Evolutionary conservation across 2,797 vertebrate species (phyloP), one percentile per base, ranked within the genome.

Genomic region (Percopsis omiscomaycus): DNA sequence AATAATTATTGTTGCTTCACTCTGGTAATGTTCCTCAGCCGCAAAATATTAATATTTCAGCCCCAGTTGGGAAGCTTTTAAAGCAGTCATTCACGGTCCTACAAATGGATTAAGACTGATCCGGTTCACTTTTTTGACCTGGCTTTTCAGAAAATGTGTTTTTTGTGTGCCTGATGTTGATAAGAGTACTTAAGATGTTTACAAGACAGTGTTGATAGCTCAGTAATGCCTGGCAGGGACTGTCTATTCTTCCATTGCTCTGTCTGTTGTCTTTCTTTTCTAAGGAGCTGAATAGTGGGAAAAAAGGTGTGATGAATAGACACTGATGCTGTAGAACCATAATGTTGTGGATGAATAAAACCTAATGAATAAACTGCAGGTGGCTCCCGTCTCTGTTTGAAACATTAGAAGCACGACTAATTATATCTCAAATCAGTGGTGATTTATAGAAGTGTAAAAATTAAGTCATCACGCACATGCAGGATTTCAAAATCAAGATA

Each of bases 1-100:
- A 87, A 90, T 89, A 86, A 91, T 87, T 83, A 86, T 89, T 60
- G 16, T 64, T 66, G 78, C 78, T 67, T 81, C 77, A 59, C 78
- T 85, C 78, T 79, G 68, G 69, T 79, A 86, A 89, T 79, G 75
- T 75, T 86, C 64, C 62, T 61, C 66, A 81, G 83, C 73, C 83
- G 82, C 72, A 76, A 37, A 83, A 83, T 83, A 89, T 91, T 79
- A 89, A 92, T 90, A 89, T 92, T 91, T 90, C 66, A 90, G 64
- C 67, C 62, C 68, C 28, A 2, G 63, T 71, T 64, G 74, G 70
- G 82, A 84, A 84, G 82, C 82, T 91, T 92, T 91, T 86, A 85
- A 83, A 90, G 77, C 70, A 74, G 76, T 77, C 77, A 73, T 73
- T 85, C 80, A 80, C n/a, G 13, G 72, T 56, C 64, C 55, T 74